Percentiles rank a stretch among this genome's conserved stretches.
Conservation (phyloP, 2,888 invertebrate species). For the Lycocerus yunnanus region DNA sequence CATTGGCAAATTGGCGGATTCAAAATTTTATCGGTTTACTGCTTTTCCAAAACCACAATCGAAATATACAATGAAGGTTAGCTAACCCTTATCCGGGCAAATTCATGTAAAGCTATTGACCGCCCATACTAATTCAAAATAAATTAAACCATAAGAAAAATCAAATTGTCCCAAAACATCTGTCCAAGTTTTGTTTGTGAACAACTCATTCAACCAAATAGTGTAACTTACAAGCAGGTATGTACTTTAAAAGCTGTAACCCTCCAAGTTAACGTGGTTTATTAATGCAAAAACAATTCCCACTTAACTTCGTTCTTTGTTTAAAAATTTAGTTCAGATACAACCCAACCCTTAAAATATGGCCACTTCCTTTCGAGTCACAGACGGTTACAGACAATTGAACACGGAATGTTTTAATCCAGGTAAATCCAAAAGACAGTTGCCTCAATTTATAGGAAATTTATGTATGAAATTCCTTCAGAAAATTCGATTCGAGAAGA, state of each 20-base stretch:
- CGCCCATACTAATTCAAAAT: neutral
- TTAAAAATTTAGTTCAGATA: neutral
- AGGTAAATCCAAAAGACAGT: conserved; percentile 12
- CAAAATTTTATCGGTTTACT: neutral
- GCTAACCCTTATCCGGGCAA: neutral
- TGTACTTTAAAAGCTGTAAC: neutral
- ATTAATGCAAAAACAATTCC: neutral
- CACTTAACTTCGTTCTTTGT: neutral
- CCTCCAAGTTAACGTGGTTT: neutral
- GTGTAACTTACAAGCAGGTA: neutral
- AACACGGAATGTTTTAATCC: conserved; percentile 5
- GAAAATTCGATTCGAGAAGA: neutral
- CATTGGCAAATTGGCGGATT: neutral
- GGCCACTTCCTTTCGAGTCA: conserved; percentile 5
- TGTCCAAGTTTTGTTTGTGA: neutral
- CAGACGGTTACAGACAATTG: conserved; percentile 9
- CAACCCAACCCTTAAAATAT: neutral
- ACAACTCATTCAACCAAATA: neutral
- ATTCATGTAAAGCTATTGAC: neutral
- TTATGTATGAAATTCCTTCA: neutral
- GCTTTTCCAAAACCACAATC: neutral
- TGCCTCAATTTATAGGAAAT: conserved; percentile 12
- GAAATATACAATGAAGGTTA: neutral
- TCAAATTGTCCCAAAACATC: neutral
- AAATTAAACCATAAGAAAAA: neutral